Evolutionary conservation across 2,888 invertebrate species (phyloP), one percentile per base, ranked within the genome.

Genomic region (Pandemis corylana): DNA sequence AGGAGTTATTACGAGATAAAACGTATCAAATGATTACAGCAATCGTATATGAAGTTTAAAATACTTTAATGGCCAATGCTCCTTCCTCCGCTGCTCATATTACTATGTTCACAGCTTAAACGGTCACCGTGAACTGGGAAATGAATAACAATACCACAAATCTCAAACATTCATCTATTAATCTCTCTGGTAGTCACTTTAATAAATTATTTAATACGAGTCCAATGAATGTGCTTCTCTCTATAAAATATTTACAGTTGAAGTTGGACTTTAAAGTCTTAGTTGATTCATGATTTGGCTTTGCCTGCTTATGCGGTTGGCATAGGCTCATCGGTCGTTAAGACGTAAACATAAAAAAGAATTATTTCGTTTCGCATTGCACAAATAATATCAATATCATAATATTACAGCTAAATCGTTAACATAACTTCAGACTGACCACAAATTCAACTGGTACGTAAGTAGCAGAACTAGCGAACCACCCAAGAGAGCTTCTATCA

Each of bases 71-170:
- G 15, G 3, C 9, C 56, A 7, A 56, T 7, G 10, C n/a, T 10
- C 13, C 10, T 41, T 41, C 28, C n/a, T 56, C 68, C 56, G 56
- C 56, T 56, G 1, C 7, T 20, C 0, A 42, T 6, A 6, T 42
- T 41, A 10, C 68, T 42, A 20, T 42, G 56, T 4, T 10, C 42
- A 10, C 41, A 68, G 56, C 56, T 49, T 84, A 56, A 82, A 84
- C 83, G 79, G 83, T 85, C 80, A 83, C 81, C 82, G 80, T 85
- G 84, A 85, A 87, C 49, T 70, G 75, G 63, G 56, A 72, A 78
- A 83, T 78, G 72, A 80, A 83, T 83, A 87, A 85, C 85, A 86
- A 83, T 84, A 80, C 79, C 78, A 83, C 83, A 86, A 87, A 84
- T 86, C 82, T 83, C 82, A 42, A 59, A 68, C 56, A 68, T 68